These are phyloP conservation scores for Peromyscus eremicus DNA, from an alignment of 2,797 vertebrate species.

Conservation along the genomic window DNA sequence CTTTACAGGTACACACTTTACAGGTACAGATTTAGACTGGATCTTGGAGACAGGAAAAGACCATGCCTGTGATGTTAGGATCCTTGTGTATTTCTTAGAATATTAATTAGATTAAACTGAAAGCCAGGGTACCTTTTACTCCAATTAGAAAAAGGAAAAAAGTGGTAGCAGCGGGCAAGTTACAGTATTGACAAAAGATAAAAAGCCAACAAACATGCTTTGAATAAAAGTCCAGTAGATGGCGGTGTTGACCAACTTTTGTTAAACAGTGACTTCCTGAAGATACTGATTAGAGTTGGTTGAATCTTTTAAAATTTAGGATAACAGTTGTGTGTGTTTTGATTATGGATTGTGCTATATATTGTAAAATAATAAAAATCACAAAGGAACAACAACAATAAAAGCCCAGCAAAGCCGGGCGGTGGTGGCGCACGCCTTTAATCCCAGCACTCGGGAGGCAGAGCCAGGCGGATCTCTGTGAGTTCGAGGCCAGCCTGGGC, in stretches of 20 bases:
- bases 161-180: neutral
- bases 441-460: too few relatives aligned
- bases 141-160: neutral
- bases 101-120: neutral
- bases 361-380: conserved; percentile 27
- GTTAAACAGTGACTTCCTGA: neutral
- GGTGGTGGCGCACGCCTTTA: too few relatives aligned
- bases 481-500: too few relatives aligned
- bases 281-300: neutral
- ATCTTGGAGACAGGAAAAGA: neutral
- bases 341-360: neutral
- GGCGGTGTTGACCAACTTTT: conserved; percentile 76
- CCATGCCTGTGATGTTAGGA: neutral
- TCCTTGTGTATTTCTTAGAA: neutral
- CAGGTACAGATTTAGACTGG: neutral
- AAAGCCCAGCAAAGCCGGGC: neutral
- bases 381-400: neutral
- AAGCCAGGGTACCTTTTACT: neutral
- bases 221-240: conserved; percentile 70
- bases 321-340: neutral
- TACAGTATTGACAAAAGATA: neutral
- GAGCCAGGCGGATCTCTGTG: too few relatives aligned
- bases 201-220: neutral
- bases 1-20: neutral
- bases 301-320: neutral